Evolutionary conservation across 2,797 vertebrate genomes (phyloP).

Genomic region (Urosaurus nigricauda): DNA sequence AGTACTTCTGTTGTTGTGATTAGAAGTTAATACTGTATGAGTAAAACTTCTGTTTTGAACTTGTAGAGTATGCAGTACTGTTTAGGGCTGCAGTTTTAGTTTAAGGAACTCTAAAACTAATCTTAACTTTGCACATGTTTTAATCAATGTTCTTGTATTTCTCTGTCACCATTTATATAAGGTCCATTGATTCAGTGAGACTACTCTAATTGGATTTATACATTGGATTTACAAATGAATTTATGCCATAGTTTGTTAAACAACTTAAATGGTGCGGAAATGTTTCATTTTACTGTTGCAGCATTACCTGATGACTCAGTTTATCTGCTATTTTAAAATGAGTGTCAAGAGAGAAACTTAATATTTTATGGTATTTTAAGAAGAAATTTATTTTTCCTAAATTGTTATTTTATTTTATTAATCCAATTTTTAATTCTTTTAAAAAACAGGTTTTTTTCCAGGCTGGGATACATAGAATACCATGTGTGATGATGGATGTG

Average conservation of each 20-base stretch:
- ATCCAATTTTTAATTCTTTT: not conserved
- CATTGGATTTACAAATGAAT: too few relatives aligned
- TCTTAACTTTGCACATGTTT: conserved; percentile 6
- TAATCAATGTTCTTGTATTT: conserved; percentile 1
- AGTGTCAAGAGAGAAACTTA: too few relatives aligned
- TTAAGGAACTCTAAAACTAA: not conserved
- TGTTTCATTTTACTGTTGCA: too few relatives aligned
- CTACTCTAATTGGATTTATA: too few relatives aligned
- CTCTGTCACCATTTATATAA: not conserved
- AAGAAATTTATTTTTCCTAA: too few relatives aligned
- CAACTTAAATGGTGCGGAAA: too few relatives aligned
- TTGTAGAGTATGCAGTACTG: not conserved
- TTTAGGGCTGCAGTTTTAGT: not conserved
- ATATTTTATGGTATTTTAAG: too few relatives aligned
- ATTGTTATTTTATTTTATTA: too few relatives aligned
- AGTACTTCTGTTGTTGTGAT: conserved; percentile 30
- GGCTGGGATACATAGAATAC: not conserved
- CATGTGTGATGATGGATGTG: not conserved
- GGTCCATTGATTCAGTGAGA: too few relatives aligned
- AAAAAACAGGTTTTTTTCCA: not conserved
- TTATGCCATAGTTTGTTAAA: too few relatives aligned
- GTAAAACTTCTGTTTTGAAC: conserved; percentile 37
- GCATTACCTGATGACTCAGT: too few relatives aligned
- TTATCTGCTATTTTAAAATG: too few relatives aligned
- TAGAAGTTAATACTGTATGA: conserved; percentile 21